Conservation (phyloP, 2,888 invertebrate genomes). For the Erynnis tages region DNA sequence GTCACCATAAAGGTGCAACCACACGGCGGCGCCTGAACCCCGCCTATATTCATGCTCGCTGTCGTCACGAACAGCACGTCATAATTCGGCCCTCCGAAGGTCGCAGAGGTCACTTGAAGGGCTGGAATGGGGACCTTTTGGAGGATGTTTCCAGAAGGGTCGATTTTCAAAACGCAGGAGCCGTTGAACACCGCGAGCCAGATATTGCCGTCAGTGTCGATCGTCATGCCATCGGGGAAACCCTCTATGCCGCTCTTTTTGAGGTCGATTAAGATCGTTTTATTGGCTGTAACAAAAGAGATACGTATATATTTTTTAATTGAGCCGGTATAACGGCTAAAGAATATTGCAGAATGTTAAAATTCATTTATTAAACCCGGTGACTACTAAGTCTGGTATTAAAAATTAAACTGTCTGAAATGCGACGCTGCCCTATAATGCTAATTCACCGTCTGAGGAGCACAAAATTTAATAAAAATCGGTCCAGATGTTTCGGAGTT, state of each 20-base stretch:
- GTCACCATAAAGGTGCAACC: slow-evolving; percentile 84
- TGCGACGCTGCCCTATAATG: no score
- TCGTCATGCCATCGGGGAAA: slow-evolving; percentile 87
- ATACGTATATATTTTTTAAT: no score
- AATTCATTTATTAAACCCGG: no score
- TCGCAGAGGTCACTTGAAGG: slow-evolving; percentile 85
- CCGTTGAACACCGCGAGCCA: slow-evolving; percentile 88
- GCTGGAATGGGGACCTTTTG: slow-evolving; percentile 81
- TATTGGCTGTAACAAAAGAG: slow-evolving; percentile 73
- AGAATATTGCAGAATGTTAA: no score
- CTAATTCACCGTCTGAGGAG: no score
- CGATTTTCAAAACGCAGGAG: slow-evolving; percentile 77
- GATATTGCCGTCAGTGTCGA: slow-evolving; percentile 87
- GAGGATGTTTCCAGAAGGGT: slow-evolving; percentile 81
- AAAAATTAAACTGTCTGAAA: no score
- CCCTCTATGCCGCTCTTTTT: slow-evolving; percentile 58
- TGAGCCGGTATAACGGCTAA: no score
- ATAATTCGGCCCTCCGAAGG: slow-evolving; percentile 86
- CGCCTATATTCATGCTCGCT: slow-evolving; percentile 66
- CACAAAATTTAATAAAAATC: no score
- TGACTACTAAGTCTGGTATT: no score
- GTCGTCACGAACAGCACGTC: slow-evolving; percentile 86
- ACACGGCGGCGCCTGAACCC: slow-evolving; percentile 68
- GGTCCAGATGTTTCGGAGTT: no score
- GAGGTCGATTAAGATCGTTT: slow-evolving; percentile 82